Evolutionary conservation across 2,888 invertebrate species (phyloP).

Genomic region (Ephialtes manifestator): DNA sequence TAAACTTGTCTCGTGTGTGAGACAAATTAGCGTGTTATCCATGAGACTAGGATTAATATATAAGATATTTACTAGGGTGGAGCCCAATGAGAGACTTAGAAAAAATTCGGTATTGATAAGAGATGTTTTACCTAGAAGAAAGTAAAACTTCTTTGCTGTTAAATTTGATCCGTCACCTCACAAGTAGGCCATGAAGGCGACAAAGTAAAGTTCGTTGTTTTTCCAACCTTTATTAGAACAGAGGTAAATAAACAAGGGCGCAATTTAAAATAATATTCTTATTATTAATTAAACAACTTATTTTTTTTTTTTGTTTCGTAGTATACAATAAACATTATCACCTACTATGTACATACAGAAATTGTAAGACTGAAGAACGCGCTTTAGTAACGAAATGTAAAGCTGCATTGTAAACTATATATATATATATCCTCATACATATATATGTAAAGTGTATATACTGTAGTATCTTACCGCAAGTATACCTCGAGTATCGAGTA

Average conservation of each 20-base stretch:
- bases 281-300: conserved; percentile 19
- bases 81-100: too few species aligned
- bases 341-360: conserved; percentile 28
- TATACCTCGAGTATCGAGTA: background rate
- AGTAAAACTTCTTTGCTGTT: too few species aligned
- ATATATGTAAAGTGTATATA: conserved; percentile 15
- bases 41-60: too few species aligned
- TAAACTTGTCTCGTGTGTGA: background rate
- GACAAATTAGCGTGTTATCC: too few species aligned
- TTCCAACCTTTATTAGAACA: background rate
- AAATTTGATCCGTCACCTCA: too few species aligned
- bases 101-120: too few species aligned
- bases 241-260: background rate
- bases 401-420: conserved; percentile 16
- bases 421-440: background rate
- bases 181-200: too few species aligned
- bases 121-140: too few species aligned
- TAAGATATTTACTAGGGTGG: too few species aligned
- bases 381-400: conserved; percentile 19
- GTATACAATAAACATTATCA: conserved; percentile 17
- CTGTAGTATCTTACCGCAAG: conserved; percentile 8
- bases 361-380: conserved; percentile 19
- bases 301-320: conserved; percentile 14
- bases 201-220: background rate
- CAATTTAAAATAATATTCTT: conserved; percentile 14